Evolutionary conservation across 2,113 vertebrate genomes (phyloP).

Genomic region (Hemiscyllium ocellatum): DNA sequence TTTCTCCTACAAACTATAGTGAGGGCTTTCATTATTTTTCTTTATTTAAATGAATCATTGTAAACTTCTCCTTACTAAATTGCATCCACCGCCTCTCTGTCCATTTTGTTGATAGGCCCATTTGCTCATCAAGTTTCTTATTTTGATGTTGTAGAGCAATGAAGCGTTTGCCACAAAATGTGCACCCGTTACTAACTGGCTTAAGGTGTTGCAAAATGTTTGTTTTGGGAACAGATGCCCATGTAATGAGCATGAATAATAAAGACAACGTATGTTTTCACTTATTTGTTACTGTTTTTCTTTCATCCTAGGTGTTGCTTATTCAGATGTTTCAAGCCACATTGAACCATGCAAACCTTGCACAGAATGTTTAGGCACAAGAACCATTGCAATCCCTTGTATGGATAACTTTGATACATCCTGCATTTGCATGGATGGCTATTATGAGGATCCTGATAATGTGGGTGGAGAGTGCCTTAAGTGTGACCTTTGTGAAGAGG

Average conservation of each 20-base stretch:
- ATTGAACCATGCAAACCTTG: constrained; percentile 72
- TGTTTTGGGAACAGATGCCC: neutral
- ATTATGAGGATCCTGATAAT: constrained; percentile 53
- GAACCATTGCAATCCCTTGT: constrained; percentile 82
- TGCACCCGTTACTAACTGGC: neutral
- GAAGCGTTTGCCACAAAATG: neutral
- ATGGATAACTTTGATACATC: constrained; percentile 88
- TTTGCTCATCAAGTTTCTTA: neutral
- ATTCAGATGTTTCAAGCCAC: constrained; percentile 77
- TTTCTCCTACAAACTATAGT: neutral
- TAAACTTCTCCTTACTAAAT: neutral
- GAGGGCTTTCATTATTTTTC: neutral
- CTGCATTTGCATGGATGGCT: constrained; percentile 80
- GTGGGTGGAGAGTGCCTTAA: constrained; percentile 54
- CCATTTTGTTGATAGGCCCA: neutral
- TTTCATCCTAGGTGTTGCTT: constrained; percentile 71
- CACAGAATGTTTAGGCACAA: constrained; percentile 74
- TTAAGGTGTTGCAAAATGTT: neutral
- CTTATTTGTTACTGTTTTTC: neutral
- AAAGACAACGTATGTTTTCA: neutral
- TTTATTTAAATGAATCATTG: neutral
- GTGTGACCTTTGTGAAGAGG: constrained; percentile 71
- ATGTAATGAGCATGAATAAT: neutral
- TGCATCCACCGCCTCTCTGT: neutral
- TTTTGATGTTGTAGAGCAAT: neutral